Evolutionary conservation across 2,797 vertebrate species (phyloP).

Genomic region (Phylloscopus collybita): DNA sequence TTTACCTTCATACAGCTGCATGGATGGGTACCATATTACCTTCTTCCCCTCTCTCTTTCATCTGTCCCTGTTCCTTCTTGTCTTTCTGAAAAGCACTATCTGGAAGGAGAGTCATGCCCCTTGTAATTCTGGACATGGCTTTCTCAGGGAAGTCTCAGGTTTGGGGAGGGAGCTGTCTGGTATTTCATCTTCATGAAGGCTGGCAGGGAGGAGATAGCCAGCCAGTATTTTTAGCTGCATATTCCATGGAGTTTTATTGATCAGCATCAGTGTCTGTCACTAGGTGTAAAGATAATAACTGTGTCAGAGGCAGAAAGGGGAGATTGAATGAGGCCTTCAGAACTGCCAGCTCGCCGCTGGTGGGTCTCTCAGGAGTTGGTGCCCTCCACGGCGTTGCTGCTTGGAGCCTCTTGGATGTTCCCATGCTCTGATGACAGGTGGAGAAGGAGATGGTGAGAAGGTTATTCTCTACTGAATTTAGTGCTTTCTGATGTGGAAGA

Average conservation of each 20-base stretch:
- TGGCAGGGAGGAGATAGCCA: conserved; percentile 13
- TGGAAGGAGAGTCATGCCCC: neutral
- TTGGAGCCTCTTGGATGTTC: neutral
- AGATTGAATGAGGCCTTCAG: conserved; percentile 12
- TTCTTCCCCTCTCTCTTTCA: neutral
- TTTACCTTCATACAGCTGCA: neutral
- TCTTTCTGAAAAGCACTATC: neutral
- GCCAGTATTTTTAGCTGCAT: neutral
- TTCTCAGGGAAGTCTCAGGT: neutral
- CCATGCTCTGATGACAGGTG: neutral
- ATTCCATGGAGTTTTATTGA: conserved; percentile 45
- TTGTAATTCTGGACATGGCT: neutral
- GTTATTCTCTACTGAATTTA: neutral
- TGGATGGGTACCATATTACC: neutral
- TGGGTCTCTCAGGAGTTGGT: neutral
- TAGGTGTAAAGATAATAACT: neutral
- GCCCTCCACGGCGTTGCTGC: neutral
- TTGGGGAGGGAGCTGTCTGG: neutral
- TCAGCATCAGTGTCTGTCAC: neutral
- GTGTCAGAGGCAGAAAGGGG: conserved; percentile 1
- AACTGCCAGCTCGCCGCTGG: neutral
- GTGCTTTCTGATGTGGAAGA: neutral
- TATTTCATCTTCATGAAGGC: neutral
- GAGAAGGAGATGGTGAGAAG: neutral
- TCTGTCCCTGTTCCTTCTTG: neutral